Evolutionary conservation across 2,888 invertebrate species (phyloP).

Genomic region (Argyra leucocephala): DNA sequence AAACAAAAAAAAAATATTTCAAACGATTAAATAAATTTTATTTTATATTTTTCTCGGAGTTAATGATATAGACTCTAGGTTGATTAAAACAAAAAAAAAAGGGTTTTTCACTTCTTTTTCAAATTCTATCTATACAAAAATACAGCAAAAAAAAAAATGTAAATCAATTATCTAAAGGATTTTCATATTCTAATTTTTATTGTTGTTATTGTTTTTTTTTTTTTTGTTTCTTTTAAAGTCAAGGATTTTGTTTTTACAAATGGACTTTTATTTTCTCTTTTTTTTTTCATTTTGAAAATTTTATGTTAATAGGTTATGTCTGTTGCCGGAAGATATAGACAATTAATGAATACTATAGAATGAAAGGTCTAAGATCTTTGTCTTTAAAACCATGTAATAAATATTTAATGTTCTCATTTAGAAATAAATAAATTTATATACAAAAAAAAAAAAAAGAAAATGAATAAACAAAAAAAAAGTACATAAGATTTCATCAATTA

Average conservation of each 20-base stretch:
- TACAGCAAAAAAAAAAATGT: background rate
- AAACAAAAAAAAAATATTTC: background rate
- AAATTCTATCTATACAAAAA: no score
- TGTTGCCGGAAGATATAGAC: conserved; percentile 6
- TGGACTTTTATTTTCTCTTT: no score
- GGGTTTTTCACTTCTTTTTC: background rate
- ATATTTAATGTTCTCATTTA: no score
- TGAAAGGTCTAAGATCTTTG: no score
- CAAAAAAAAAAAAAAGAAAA: no score
- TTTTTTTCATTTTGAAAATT: no score
- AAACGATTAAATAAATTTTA: background rate
- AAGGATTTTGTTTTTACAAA: no score
- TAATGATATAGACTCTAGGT: background rate
- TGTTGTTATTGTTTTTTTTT: no score
- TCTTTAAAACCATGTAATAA: no score
- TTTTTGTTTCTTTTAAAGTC: background rate
- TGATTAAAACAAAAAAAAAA: background rate
- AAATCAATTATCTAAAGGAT: background rate
- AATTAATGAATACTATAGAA: background rate
- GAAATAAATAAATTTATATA: no score
- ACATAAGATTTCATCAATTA: no score
- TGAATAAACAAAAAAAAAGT: no score
- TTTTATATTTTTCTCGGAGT: background rate
- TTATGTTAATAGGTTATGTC: conserved; percentile 1
- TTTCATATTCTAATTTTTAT: background rate